A percentile compares a stretch with the other conserved stretches of the same genome.
phyloP scores from a whole-genome alignment of 2,113 vertebrate genomes.

The Onychorhynchus coronatus region DNA sequence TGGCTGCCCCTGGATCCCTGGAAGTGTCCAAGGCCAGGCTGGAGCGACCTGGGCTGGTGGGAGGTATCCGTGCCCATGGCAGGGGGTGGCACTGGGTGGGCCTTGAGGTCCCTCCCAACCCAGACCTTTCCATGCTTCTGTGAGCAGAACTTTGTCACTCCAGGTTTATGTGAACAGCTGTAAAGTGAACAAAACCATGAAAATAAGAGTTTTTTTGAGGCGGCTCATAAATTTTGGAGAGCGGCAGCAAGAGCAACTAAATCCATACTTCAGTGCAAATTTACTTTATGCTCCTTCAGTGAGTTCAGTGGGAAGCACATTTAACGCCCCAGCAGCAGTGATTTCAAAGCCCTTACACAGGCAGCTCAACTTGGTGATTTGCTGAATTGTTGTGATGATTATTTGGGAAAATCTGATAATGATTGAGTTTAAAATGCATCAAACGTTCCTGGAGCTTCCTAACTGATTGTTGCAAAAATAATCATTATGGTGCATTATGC shows the following conservation, averaged over 20 bases:
- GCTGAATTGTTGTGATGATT: not conserved
- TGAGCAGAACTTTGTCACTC: not conserved
- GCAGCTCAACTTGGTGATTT: not conserved
- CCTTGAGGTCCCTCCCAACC: not conserved
- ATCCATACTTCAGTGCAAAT: not conserved
- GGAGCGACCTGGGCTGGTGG: not conserved
- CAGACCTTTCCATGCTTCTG: not conserved
- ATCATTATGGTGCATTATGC: not conserved
- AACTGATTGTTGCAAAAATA: not conserved
- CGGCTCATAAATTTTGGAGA: not conserved
- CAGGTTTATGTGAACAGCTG: not conserved
- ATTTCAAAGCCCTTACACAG: too few species aligned
- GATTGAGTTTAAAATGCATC: not conserved
- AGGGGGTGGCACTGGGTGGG: not conserved
- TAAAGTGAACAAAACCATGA: rapidly evolving
- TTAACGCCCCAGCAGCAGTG: not conserved
- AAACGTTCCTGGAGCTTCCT: not conserved
- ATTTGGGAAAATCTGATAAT: not conserved
- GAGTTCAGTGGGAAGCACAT: not conserved
- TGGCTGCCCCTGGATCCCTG: not conserved
- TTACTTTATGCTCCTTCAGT: not conserved
- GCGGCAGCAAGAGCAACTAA: not conserved
- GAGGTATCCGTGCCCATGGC: not conserved
- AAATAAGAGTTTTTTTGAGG: not conserved
- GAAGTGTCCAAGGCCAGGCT: not conserved